These are phyloP conservation scores for Chorisops tibialis DNA, from an alignment of 2,888 invertebrate genomes.

Conservation along the genomic window DNA sequence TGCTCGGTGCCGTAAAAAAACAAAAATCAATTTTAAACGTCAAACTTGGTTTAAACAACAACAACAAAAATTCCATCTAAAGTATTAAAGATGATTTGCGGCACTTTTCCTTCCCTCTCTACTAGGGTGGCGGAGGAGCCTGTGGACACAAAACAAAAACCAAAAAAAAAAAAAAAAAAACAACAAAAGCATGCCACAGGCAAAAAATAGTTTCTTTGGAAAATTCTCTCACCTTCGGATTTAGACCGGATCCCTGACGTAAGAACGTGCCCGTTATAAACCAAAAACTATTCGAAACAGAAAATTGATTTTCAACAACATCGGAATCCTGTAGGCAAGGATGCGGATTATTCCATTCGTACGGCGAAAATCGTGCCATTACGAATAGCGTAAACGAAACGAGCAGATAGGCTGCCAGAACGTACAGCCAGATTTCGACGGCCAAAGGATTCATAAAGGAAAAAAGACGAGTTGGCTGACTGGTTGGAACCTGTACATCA, in stretches of 20 bases:
- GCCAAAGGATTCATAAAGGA: slow-evolving; percentile 96
- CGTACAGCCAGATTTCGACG: slow-evolving; percentile 95
- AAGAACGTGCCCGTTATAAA: slow-evolving; percentile 87
- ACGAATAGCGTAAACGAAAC: slow-evolving; percentile 93
- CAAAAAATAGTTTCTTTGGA: neutral
- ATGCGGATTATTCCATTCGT: slow-evolving; percentile 87
- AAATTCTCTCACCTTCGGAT: slow-evolving; percentile 70
- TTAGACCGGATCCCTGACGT: slow-evolving; percentile 78
- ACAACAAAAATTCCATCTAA: too few relatives aligned
- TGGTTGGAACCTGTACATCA: slow-evolving; percentile 75
- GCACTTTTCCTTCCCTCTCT: too few relatives aligned
- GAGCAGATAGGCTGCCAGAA: slow-evolving; percentile 87
- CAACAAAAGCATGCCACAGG: too few relatives aligned
- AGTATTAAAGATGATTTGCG: too few relatives aligned
- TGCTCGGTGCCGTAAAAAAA: too few relatives aligned
- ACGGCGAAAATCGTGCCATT: slow-evolving; percentile 94
- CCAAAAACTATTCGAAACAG: slow-evolving; percentile 89
- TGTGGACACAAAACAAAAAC: too few relatives aligned
- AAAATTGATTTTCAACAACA: slow-evolving; percentile 92
- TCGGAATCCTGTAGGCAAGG: slow-evolving; percentile 79
- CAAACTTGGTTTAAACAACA: too few relatives aligned
- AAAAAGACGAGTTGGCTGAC: slow-evolving; percentile 82
- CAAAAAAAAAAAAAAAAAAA: too few relatives aligned
- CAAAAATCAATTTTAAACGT: too few relatives aligned
- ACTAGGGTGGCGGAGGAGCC: too few relatives aligned